Evolutionary conservation across 2,888 invertebrate species (phyloP), one percentile per base, ranked within the genome.

Genomic region (Megastigmus dorsalis): DNA sequence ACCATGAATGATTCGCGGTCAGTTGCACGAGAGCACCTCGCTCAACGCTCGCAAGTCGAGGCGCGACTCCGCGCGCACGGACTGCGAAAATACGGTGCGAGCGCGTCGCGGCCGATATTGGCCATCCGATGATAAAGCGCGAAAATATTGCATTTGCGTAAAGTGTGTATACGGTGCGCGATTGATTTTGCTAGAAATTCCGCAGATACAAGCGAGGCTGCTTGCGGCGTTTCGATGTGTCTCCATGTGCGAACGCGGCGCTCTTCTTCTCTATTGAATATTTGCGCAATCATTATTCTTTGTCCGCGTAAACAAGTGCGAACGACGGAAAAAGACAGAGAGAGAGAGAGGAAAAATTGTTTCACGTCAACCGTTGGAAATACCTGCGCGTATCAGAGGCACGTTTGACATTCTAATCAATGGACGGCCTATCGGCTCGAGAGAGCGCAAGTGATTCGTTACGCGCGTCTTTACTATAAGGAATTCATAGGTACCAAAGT

Each of bases 101-200:
- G 33, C 57, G 38, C 18, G 38, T 48, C 1, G 23, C 26, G 26
- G 15, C 1, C 6, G 13, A 6, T 4, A 15, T n/a, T n/a, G n/a
- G n/a, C n/a, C n/a, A n/a, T n/a, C n/a, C n/a, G n/a, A n/a, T 28
- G 43, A 43, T 15, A 57, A 57, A 57, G 20, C 30, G 10, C 20
- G 30, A n/a, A 57, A 57, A 41, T 15, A 36, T 28, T 7, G 10
- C 23, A 36, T 63, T 50, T 48, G 36, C 50, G 50, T 26, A 57
- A 23, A 15, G 45, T 41, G 45, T 41, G n/a, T 10, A 55, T 36
- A 26, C 38, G n/a, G n/a, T 18, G 20, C 57, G 38, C 38, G 10
- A 30, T 43, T 55, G 43, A 55, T 43, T 23, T 54, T 59, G 43
- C 59, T 43, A 52, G 38, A 62, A 60, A 70, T 70, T 70, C 69